Evolutionary conservation across 2,888 invertebrate species (phyloP).

Genomic region (Papilio demoleus): DNA sequence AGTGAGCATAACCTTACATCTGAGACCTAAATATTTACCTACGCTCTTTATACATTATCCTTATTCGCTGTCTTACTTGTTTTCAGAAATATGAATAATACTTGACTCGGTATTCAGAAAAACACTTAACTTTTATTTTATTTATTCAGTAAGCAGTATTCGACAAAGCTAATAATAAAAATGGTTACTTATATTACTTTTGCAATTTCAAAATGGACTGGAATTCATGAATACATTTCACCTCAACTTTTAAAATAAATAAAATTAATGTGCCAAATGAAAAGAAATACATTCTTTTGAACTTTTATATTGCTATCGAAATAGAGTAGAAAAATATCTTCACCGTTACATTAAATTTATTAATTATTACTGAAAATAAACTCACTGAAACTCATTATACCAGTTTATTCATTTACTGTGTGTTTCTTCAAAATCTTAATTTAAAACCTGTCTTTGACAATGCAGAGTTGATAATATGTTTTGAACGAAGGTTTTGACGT

Average conservation of each 20-base stretch:
- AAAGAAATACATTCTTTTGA: not conserved
- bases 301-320: not conserved
- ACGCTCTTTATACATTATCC: not conserved
- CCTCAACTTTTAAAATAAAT: too few relatives aligned
- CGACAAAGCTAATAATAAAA: not conserved
- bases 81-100: not conserved
- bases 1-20: constrained; percentile 33
- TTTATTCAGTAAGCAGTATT: not conserved
- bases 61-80: not conserved
- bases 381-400: not conserved
- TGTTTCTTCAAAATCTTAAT: too few relatives aligned
- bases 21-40: constrained; percentile 19
- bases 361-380: not conserved
- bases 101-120: not conserved
- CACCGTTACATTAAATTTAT: not conserved
- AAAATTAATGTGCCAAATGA: not conserved
- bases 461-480: too few relatives aligned
- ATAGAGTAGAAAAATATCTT: not conserved
- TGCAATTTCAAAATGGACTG: not conserved
- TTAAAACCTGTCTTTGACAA: too few relatives aligned
- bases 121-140: not conserved
- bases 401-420: not conserved
- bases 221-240: not conserved
- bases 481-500: too few relatives aligned
- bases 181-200: not conserved